A percentile compares a stretch with the other conserved stretches of the same genome.
phyloP scores from a whole-genome alignment of 2,888 invertebrate species.

The Aphodius granarius region DNA sequence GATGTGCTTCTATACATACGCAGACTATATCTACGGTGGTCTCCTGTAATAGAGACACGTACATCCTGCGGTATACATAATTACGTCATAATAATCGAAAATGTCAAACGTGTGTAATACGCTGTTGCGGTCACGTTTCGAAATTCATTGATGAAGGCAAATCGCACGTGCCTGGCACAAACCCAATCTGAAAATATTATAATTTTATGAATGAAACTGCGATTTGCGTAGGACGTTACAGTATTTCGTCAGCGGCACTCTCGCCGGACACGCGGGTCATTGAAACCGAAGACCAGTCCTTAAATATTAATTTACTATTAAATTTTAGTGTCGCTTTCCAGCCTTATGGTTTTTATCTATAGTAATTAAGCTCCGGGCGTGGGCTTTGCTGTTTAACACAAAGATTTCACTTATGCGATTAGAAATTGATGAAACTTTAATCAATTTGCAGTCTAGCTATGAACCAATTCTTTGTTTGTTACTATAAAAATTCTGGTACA shows the following conservation, averaged over 20 bases:
- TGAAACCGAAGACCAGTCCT: not conserved
- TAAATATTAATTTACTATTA: not conserved
- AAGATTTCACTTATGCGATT: not conserved
- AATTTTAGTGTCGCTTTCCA: not conserved
- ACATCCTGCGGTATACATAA: not conserved
- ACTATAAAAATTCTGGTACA: too few species aligned
- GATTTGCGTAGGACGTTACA: not conserved
- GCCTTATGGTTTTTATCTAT: not conserved
- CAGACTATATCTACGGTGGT: not conserved
- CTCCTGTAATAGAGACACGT: not conserved
- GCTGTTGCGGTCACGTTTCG: conserved; percentile 28
- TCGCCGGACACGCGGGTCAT: not conserved
- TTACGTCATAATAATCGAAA: not conserved
- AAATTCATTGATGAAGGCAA: conserved; percentile 47
- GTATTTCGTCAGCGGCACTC: not conserved
- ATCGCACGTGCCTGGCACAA: conserved; percentile 44
- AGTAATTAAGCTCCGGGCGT: not conserved
- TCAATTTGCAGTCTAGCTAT: not conserved
- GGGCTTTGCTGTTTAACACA: not conserved
- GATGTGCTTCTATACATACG: not conserved
- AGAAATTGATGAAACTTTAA: not conserved
- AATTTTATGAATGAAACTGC: conserved; percentile 46
- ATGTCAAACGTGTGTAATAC: not conserved
- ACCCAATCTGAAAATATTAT: conserved; percentile 42
- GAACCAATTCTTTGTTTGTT: too few species aligned